A percentile compares a stretch with the other conserved stretches of the same genome.
These are phyloP conservation scores for Luffia ferchaultella DNA, from an alignment of 2,888 invertebrate genomes.

Conservation along the genomic window DNA sequence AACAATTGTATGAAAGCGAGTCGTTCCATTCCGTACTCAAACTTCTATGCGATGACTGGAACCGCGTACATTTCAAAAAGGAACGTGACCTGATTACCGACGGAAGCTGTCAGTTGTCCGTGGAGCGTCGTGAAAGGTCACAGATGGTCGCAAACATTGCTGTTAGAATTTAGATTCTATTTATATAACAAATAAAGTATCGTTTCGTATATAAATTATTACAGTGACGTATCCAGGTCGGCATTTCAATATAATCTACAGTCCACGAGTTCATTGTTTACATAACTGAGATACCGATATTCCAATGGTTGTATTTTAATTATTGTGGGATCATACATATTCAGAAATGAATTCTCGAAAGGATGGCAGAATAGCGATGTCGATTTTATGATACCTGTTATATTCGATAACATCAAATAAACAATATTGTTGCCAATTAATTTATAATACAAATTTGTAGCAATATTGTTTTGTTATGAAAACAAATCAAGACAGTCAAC, in stretches of 20 bases:
- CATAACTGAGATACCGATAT: background rate
- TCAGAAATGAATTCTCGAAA: background rate
- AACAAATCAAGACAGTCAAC: no score
- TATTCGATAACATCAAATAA: background rate
- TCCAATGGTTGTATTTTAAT: background rate
- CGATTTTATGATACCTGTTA: background rate
- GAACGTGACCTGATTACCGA: conserved; percentile 63
- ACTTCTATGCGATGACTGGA: background rate
- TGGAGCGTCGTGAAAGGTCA: no score
- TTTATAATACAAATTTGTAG: background rate
- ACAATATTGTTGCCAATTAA: background rate
- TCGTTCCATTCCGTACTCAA: no score
- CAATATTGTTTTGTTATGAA: no score
- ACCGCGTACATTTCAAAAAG: conserved; percentile 22
- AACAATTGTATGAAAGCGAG: no score
- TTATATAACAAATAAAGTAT: no score
- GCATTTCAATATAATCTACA: no score
- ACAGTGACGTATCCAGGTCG: no score
- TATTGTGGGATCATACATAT: background rate
- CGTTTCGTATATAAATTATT: no score
- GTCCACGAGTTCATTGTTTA: background rate
- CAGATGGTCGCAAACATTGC: no score
- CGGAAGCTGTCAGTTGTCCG: conserved; percentile 43
- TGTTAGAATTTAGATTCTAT: no score
- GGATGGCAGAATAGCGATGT: background rate